phyloP scores from a whole-genome alignment of 2,797 vertebrate species.

The Sebastes goodei region DNA sequence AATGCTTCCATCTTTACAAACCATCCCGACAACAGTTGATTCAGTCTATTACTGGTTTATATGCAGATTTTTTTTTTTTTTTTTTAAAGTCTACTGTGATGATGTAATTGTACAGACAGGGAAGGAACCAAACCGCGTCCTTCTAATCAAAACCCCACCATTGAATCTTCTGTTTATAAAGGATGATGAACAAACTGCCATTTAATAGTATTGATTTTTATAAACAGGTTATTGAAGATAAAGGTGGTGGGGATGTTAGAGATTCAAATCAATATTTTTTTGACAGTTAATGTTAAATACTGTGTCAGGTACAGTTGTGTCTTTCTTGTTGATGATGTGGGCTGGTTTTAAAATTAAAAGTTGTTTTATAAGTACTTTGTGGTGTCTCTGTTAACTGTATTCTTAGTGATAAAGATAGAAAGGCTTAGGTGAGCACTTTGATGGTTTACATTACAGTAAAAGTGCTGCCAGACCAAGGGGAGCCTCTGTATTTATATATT shows the following conservation, averaged over 20 bases:
- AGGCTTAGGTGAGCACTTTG: background rate
- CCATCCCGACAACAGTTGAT: background rate
- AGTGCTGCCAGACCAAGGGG: background rate
- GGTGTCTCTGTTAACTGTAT: background rate
- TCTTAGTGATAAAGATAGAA: background rate
- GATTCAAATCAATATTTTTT: slow-evolving; percentile 27
- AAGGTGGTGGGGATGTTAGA: background rate
- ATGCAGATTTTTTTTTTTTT: too few relatives aligned
- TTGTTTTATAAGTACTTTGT: slow-evolving; percentile 24
- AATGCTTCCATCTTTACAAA: background rate
- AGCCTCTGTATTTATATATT: background rate
- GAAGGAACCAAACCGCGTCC: background rate
- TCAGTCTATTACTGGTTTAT: background rate
- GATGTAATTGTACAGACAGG: background rate
- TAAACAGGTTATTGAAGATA: background rate
- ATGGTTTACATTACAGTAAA: background rate
- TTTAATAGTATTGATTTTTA: background rate
- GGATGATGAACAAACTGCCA: slow-evolving; percentile 1
- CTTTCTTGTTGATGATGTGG: slow-evolving; percentile 24
- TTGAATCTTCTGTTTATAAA: background rate
- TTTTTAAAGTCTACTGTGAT: background rate
- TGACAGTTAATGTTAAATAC: slow-evolving; percentile 4
- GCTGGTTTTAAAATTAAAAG: slow-evolving; percentile 61
- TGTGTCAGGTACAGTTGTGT: slow-evolving; percentile 21
- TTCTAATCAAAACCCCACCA: background rate